Evolutionary conservation across 92 coral and sea anemone species (phyloP).

Genomic region (Umimayanthus kanabou): DNA sequence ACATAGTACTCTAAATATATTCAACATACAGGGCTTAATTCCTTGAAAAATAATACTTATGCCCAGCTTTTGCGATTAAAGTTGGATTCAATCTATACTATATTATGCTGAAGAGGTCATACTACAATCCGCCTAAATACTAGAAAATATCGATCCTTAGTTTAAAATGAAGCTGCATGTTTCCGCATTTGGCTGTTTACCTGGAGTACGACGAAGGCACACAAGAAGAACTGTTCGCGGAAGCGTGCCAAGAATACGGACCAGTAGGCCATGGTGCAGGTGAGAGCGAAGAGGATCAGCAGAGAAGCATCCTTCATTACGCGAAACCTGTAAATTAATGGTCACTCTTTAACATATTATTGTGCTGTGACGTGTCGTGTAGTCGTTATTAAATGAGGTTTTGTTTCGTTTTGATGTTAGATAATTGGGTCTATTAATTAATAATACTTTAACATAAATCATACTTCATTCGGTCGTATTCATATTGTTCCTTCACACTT

Average conservation of each 20-base stretch:
- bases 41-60: too few species aligned
- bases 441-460: not conserved
- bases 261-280: constrained; percentile 85
- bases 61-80: too few species aligned
- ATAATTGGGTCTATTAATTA: too few species aligned
- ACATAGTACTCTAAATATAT: too few species aligned
- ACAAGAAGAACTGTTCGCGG: constrained; percentile 77
- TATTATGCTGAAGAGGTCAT: too few species aligned
- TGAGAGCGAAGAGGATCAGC: constrained; percentile 66
- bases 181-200: constrained; percentile 12
- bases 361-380: not conserved
- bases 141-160: too few species aligned
- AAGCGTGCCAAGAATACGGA: constrained; percentile 72
- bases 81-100: too few species aligned
- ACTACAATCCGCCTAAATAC: too few species aligned
- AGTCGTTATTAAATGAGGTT: too few species aligned
- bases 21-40: too few species aligned
- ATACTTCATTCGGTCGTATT: constrained; percentile 77
- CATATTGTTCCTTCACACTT: constrained; percentile 67
- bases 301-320: constrained; percentile 80
- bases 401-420: not conserved
- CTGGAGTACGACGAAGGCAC: constrained; percentile 83
- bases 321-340: constrained; percentile 64
- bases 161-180: too few species aligned
- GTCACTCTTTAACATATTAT: not conserved